Base-by-base conservation (phyloP, 2,888 invertebrate species). In the Latrodectus elegans region DNA sequence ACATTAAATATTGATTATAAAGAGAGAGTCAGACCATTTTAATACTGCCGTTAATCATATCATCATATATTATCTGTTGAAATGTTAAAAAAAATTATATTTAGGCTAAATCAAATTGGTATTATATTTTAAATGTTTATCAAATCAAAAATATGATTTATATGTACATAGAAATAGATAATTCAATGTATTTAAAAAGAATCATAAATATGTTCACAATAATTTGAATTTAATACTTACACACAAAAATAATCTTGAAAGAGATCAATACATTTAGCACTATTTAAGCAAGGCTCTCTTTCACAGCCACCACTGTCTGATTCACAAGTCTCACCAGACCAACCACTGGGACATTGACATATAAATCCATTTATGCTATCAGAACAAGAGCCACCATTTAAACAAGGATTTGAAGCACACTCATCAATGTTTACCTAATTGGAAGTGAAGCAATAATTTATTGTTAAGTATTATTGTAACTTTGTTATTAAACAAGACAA, bases 201-300 rank as follows among this genome's bases (percentile, higher is more conserved):
- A 38, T 38, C 1, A 38, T 38, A 38, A 38, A 38, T 38, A 6
- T 38, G 4, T 38, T 4, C 38, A 38, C 38, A 38, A 38, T 38
- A 38, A 6, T 38, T 38, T 1, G 38, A 38, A 51, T 9, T 9
- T 15, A 49, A 8, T 74, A 88, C 88, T 84, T 77, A 96, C 95
- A 96, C 96, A 91, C 97, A 97, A 95, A 97, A 96, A 92, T 94
- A 97, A 91, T 97, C 97, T 93, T 97, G 95, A 95, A 97, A 97
- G 14, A 97, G 94, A 91, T 97, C 95, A 88, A 97, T 97, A 92
- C 97, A 98, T 70, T 94, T 95, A 38, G 97, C 97, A 91, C 97
- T 96, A 92, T 99, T 99, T 92, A 97, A 96, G 91, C 98, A 99
- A 0, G 98, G 98, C 85, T 94, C 94, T 89, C 95, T 95, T 90